These are phyloP conservation scores for Caenorhabditis inopinata DNA, from an alignment of 1,140 invertebrate species.

Conservation along the genomic window DNA sequence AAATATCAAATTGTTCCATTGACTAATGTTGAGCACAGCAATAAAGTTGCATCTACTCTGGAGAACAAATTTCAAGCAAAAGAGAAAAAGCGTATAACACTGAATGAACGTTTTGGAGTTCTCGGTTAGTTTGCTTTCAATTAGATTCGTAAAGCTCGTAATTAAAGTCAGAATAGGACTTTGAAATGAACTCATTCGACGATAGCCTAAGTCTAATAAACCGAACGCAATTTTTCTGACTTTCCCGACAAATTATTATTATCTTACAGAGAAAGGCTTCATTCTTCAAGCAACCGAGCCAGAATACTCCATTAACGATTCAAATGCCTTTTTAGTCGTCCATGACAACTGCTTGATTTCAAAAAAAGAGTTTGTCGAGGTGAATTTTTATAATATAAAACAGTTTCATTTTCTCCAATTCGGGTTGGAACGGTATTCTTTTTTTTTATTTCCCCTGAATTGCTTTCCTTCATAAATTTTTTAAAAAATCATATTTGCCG, in stretches of 20 bases:
- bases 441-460: no score
- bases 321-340: background rate
- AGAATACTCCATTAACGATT: background rate
- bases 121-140: background rate
- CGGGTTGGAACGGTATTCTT: no score
- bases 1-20: background rate
- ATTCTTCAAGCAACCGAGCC: background rate
- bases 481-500: no score
- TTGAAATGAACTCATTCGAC: no score
- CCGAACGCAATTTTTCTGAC: no score
- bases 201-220: no score
- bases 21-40: background rate
- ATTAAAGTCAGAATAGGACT: no score
- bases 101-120: constrained; percentile 16
- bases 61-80: background rate
- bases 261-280: background rate
- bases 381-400: background rate
- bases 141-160: no score
- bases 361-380: background rate
- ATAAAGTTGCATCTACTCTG: background rate
- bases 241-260: no score
- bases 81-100: background rate
- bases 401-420: no score
- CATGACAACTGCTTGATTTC: background rate
- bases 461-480: no score